These are phyloP conservation scores for Gallinago undulata DNA, from an alignment of 2,113 vertebrate species.

Conservation along the genomic window DNA sequence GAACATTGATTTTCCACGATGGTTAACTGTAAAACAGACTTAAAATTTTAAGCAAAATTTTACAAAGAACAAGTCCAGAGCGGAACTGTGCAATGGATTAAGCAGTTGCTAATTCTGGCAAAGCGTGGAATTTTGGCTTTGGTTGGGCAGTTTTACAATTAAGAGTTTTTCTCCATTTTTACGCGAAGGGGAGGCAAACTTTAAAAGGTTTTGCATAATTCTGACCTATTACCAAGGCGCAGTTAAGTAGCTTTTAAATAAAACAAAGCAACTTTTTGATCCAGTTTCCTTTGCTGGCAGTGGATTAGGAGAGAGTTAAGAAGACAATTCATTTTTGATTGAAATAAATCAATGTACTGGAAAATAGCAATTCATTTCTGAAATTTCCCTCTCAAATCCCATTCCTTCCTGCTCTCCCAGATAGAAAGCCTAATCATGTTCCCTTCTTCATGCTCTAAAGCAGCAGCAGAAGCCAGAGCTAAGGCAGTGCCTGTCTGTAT, in stretches of 20 bases:
- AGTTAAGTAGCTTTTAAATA: background rate
- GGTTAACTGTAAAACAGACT: background rate
- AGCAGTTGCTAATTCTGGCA: background rate
- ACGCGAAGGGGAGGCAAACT: background rate
- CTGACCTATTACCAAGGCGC: background rate
- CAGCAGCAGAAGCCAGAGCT: background rate
- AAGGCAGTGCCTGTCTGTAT: background rate
- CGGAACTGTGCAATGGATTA: background rate
- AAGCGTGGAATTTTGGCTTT: background rate
- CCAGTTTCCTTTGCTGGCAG: background rate
- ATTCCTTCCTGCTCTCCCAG: background rate
- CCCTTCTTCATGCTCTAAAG: background rate
- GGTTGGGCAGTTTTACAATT: conserved; percentile 37
- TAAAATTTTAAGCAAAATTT: background rate
- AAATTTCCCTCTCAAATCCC: conserved; percentile 8
- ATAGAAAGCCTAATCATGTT: background rate
- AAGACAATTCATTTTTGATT: conserved; percentile 9
- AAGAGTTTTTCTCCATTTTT: background rate
- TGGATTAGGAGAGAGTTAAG: conserved; percentile 35
- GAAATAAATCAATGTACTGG: conserved; percentile 39
- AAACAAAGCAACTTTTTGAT: background rate
- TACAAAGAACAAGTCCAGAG: background rate
- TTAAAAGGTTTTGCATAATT: conserved; percentile 37
- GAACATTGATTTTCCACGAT: fast-evolving
- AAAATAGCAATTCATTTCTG: conserved; percentile 39